Evolutionary conservation across 1,140 invertebrate species (phyloP).

Genomic region (Oncopodura yosiiana): DNA sequence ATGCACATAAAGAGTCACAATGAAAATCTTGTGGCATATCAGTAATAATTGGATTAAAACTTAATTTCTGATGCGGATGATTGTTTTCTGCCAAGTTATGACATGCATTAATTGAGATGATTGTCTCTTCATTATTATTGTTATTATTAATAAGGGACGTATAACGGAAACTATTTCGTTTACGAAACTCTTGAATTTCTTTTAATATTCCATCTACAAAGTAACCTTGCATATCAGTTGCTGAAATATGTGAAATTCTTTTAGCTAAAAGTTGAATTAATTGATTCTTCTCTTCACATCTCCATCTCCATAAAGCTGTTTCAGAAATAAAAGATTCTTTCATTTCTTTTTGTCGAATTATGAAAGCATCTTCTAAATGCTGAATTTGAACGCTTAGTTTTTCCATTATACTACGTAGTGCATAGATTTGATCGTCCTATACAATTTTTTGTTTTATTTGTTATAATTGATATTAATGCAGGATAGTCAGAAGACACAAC

Average conservation of each 20-base stretch:
- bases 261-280: constrained; percentile 29
- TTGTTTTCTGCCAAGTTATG: background rate
- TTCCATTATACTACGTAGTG: constrained; percentile 15
- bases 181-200: constrained; percentile 26
- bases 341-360: constrained; percentile 21
- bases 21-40: constrained; percentile 13
- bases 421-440: constrained; percentile 23
- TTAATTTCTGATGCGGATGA: background rate
- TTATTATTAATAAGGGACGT: background rate
- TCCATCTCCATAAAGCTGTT: constrained; percentile 24
- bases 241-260: constrained; percentile 30
- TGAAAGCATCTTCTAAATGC: constrained; percentile 19
- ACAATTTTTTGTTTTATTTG: background rate
- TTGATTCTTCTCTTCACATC: constrained; percentile 32
- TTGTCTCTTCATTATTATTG: too few species aligned
- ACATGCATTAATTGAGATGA: too few species aligned
- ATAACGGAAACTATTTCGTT: constrained; percentile 11
- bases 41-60: too few species aligned
- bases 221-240: constrained; percentile 21
- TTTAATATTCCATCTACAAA: constrained; percentile 29
- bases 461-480: background rate
- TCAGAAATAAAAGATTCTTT: constrained; percentile 29
- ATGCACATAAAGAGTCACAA: constrained; percentile 23
- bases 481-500: background rate
- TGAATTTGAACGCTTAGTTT: constrained; percentile 19